phyloP scores from a whole-genome alignment of 2,113 vertebrate species.

The Gyps fulvus region DNA sequence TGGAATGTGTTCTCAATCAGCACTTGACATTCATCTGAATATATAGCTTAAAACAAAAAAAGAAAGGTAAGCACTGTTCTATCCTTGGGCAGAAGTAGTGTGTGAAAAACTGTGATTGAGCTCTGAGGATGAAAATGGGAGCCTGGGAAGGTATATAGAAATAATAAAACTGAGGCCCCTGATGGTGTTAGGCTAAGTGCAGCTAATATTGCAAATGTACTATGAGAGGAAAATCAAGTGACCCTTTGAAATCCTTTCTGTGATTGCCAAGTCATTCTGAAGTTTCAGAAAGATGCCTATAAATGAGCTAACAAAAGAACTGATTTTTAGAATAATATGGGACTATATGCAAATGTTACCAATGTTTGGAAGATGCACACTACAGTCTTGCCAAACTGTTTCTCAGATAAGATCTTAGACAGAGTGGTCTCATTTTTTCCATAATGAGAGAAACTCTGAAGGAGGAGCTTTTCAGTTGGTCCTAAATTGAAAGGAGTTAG shows the following conservation, averaged over 20 bases:
- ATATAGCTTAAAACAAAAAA: slow-evolving; percentile 25
- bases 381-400: not conserved
- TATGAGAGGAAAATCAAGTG: slow-evolving; percentile 12
- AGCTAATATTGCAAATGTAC: slow-evolving; percentile 17
- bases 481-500: not conserved
- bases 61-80: slow-evolving; percentile 22
- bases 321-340: slow-evolving; percentile 2
- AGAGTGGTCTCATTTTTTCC: not conserved
- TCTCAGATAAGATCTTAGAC: not conserved
- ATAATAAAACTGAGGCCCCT: slow-evolving; percentile 26
- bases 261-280: slow-evolving; percentile 34
- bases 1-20: slow-evolving; percentile 60
- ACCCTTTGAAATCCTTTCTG: slow-evolving; percentile 25
- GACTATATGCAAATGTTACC: not conserved
- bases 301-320: not conserved
- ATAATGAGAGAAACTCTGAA: not conserved
- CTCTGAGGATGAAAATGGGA: slow-evolving; percentile 57
- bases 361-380: not conserved
- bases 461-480: not conserved
- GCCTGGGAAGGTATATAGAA: slow-evolving; percentile 12
- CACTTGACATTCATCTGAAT: slow-evolving; percentile 39
- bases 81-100: slow-evolving; percentile 19
- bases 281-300: not conserved
- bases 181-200: not conserved
- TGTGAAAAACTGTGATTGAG: slow-evolving; percentile 46